These are phyloP conservation scores for Micromesistius poutassou DNA, from an alignment of 2,797 vertebrate genomes.

Conservation along the genomic window DNA sequence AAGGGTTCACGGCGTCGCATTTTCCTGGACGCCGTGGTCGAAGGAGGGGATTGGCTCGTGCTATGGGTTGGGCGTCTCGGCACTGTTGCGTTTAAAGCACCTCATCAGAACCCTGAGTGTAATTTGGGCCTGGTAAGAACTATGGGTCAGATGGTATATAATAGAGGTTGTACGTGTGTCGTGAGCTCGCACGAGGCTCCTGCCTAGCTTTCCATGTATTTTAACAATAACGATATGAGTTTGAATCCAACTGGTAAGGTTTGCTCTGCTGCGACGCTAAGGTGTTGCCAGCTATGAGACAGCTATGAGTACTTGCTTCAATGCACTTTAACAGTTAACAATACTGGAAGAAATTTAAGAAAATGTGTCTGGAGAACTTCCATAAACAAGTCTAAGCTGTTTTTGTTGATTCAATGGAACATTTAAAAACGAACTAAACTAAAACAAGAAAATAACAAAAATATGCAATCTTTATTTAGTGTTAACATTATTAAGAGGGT, in stretches of 20 bases:
- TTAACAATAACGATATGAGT: not conserved
- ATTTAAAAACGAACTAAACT: not conserved
- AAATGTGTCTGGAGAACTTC: not conserved
- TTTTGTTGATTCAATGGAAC: not conserved
- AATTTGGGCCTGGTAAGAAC: not conserved
- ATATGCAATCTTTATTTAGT: not conserved
- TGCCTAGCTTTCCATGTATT: not conserved
- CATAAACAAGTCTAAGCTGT: not conserved
- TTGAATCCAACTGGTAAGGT: not conserved
- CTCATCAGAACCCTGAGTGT: not conserved
- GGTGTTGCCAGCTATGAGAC: not conserved
- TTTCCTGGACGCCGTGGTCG: not conserved
- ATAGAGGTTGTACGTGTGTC: not conserved
- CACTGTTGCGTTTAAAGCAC: not conserved
- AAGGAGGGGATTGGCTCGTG: not conserved
- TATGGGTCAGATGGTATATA: not conserved
- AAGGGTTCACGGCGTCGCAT: not conserved
- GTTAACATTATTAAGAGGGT: too few species aligned
- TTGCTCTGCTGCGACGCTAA: not conserved
- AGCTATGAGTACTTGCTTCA: not conserved
- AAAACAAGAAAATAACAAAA: not conserved
- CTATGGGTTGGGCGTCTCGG: not conserved
- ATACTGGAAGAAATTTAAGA: not conserved
- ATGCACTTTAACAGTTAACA: not conserved
- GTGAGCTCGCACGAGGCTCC: not conserved